phyloP scores from a whole-genome alignment of 1,140 invertebrate species.

The Oryzaephilus surinamensis region DNA sequence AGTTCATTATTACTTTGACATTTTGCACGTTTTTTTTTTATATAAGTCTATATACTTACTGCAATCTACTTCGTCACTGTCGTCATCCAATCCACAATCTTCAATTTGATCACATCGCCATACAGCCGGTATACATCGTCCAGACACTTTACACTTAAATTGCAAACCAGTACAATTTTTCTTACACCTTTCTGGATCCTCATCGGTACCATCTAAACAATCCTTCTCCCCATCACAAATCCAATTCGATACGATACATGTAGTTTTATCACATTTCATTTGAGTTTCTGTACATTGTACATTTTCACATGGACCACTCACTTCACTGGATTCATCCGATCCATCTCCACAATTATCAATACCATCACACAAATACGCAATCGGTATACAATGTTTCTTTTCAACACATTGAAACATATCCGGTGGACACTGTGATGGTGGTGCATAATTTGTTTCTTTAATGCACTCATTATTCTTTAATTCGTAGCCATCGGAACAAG shows the following conservation, averaged over 20 bases:
- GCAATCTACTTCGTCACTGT: slow-evolving; percentile 47
- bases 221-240: slow-evolving; percentile 57
- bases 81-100: slow-evolving; percentile 51
- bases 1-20: too few species aligned
- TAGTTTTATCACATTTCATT: slow-evolving; percentile 41
- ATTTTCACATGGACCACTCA: slow-evolving; percentile 41
- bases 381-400: slow-evolving; percentile 39
- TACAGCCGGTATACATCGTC: slow-evolving; percentile 55
- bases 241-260: slow-evolving; percentile 54
- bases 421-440: slow-evolving; percentile 12
- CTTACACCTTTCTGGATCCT: slow-evolving; percentile 43
- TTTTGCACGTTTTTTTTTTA: too few species aligned
- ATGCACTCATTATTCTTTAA: slow-evolving; percentile 22
- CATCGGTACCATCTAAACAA: slow-evolving; percentile 56
- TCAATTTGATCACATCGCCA: slow-evolving; percentile 59
- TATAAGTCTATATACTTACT: too few species aligned
- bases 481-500: slow-evolving; percentile 43
- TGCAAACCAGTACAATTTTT: slow-evolving; percentile 42
- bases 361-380: slow-evolving; percentile 62
- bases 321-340: slow-evolving; percentile 58
- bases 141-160: slow-evolving; percentile 46
- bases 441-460: slow-evolving; percentile 15
- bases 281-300: slow-evolving; percentile 21
- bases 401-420: slow-evolving; percentile 39
- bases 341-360: slow-evolving; percentile 72